These are phyloP conservation scores for Scaptomyza tumidula DNA, from an alignment of 2,888 invertebrate species.

Conservation along the genomic window DNA sequence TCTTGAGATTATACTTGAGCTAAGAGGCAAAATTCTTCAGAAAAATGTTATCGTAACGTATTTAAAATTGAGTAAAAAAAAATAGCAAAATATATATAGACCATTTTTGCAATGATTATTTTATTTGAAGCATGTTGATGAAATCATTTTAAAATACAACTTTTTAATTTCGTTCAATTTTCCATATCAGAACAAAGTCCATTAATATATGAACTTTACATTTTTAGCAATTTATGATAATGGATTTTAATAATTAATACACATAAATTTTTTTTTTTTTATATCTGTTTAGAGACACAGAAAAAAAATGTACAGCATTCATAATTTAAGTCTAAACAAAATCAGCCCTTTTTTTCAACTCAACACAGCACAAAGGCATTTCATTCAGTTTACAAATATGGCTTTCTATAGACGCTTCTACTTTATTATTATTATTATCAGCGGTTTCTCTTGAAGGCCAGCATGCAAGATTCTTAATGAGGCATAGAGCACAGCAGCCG, in stretches of 20 bases:
- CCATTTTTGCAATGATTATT: background rate
- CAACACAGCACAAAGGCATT: constrained; percentile 35
- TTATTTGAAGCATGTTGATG: too few species aligned
- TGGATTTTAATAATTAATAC: too few species aligned
- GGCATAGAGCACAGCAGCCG: constrained; percentile 3
- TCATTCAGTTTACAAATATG: constrained; percentile 42
- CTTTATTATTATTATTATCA: constrained; percentile 35
- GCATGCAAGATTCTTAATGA: constrained; percentile 24
- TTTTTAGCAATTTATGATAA: too few species aligned
- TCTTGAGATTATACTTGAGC: constrained; percentile 6
- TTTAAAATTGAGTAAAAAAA: too few species aligned
- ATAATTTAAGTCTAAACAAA: background rate
- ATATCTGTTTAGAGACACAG: too few species aligned
- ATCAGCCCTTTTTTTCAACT: constrained; percentile 6
- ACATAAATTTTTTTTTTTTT: too few species aligned
- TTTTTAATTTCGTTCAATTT: too few species aligned
- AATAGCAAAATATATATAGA: background rate
- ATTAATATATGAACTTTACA: too few species aligned
- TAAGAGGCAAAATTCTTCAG: background rate
- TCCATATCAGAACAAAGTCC: too few species aligned
- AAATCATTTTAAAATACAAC: too few species aligned
- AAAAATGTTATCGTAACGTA: background rate
- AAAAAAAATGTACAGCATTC: background rate
- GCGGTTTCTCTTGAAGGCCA: constrained; percentile 32
- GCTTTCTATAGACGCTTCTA: constrained; percentile 17